These are phyloP conservation scores for Philopedon plagiatum DNA, from an alignment of 2,888 invertebrate genomes.

Conservation along the genomic window DNA sequence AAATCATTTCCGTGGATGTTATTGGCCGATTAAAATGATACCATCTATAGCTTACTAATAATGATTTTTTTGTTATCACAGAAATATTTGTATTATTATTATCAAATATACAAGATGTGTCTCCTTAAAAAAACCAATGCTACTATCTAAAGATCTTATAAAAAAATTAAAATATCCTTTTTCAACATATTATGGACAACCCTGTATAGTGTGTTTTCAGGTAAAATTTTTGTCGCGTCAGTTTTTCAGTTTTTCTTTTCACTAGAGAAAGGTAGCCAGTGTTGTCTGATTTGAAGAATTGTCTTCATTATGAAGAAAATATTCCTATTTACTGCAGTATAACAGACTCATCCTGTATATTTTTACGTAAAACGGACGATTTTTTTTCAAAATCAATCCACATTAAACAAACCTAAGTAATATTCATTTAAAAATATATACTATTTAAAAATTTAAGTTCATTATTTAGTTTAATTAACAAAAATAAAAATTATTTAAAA, in stretches of 20 bases:
- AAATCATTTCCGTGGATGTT: no score
- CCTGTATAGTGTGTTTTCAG: no score
- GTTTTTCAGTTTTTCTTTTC: no score
- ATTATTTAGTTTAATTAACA: no score
- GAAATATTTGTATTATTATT: slow-evolving; percentile 24
- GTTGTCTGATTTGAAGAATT: no score
- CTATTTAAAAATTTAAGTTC: no score
- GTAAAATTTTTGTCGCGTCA: no score
- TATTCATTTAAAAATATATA: neutral
- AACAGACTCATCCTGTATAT: neutral
- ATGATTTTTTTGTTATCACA: slow-evolving; percentile 26
- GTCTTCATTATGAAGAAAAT: no score
- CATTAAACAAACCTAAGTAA: neutral
- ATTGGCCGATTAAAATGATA: neutral
- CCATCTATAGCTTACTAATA: neutral
- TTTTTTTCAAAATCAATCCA: neutral
- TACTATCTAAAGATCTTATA: neutral
- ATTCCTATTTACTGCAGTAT: no score
- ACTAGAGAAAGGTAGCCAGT: no score
- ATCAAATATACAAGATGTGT: slow-evolving; percentile 10
- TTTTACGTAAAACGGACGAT: neutral
- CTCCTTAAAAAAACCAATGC: neutral
- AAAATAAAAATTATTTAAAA: neutral
- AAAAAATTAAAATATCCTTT: no score
- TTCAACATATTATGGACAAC: no score